Percentiles rank a stretch among this genome's conserved stretches.
These are phyloP conservation scores for Drosophila kepulauana DNA, from an alignment of 1,140 invertebrate species.

Conservation along the genomic window DNA sequence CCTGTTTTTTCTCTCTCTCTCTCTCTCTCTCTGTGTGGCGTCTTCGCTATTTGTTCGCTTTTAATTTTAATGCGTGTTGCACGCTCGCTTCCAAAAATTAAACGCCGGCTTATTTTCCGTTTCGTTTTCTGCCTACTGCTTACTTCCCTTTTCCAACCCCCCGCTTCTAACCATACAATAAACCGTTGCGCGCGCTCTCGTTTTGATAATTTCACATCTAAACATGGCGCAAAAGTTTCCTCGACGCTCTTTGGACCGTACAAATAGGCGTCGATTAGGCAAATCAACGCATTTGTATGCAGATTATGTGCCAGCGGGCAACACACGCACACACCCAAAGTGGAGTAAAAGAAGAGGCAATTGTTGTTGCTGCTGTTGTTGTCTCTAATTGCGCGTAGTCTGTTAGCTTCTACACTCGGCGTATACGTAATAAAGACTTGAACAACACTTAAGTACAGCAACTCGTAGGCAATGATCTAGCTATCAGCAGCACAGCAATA, in stretches of 20 bases:
- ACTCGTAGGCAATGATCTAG: slow-evolving; percentile 1
- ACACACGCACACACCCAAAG: slow-evolving; percentile 12
- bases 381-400: slow-evolving; percentile 74
- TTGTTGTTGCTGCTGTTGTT: slow-evolving; percentile 37
- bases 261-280: slow-evolving; percentile 82
- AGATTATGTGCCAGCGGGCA: slow-evolving; percentile 75
- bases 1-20: background rate
- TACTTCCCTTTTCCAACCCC: background rate
- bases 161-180: background rate
- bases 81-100: slow-evolving; percentile 77
- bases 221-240: slow-evolving; percentile 58
- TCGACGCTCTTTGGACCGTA: slow-evolving; percentile 57
- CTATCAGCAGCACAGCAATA: background rate
- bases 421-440: slow-evolving; percentile 71
- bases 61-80: slow-evolving; percentile 82
- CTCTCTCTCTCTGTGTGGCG: background rate
- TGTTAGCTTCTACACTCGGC: slow-evolving; percentile 62
- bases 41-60: slow-evolving; percentile 55
- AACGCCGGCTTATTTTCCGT: slow-evolving; percentile 74
- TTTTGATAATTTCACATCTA: slow-evolving; percentile 59
- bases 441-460: slow-evolving; percentile 13
- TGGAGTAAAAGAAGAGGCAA: background rate
- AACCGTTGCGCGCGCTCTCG: background rate
- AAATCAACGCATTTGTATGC: slow-evolving; percentile 83
- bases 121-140: slow-evolving; percentile 3